Conservation (phyloP, 2,113 vertebrate species). For the Eolophus roseicapilla region DNA sequence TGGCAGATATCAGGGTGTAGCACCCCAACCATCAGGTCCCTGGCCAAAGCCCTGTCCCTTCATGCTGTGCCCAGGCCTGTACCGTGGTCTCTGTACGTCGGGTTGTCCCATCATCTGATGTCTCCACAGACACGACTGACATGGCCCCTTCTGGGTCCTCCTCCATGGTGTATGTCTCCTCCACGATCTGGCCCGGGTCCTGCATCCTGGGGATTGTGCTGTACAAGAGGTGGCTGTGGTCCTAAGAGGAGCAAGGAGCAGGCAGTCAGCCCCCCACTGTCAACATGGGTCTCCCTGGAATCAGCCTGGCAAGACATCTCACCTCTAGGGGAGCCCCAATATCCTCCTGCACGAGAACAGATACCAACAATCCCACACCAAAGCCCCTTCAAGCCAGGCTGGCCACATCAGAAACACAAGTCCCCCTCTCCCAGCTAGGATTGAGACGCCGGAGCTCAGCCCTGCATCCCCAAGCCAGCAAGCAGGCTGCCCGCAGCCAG, state of each 20-base stretch:
- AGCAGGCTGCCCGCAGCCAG: neutral
- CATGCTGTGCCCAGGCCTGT: neutral
- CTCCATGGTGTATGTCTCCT: constrained; percentile 86
- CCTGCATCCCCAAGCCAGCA: neutral
- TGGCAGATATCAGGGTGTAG: accelerated
- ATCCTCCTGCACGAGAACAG: neutral
- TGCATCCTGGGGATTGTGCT: constrained; percentile 86
- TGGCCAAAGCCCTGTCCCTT: neutral
- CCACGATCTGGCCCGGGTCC: constrained; percentile 89
- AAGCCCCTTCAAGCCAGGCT: neutral
- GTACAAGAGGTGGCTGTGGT: constrained; percentile 78
- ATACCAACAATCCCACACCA: neutral
- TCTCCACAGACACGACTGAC: constrained; percentile 87
- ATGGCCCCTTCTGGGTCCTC: constrained; percentile 84
- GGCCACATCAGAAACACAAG: neutral
- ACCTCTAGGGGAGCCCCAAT: neutral
- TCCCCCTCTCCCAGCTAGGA: neutral
- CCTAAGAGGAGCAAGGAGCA: constrained; percentile 26
- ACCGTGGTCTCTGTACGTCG: constrained; percentile 91
- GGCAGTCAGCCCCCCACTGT: neutral
- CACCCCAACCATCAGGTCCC: neutral
- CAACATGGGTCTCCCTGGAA: neutral
- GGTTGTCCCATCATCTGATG: constrained; percentile 87
- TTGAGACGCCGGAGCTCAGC: neutral
- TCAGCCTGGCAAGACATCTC: neutral